phyloP scores from a whole-genome alignment of 2,113 vertebrate genomes.

The Sander lucioperca region DNA sequence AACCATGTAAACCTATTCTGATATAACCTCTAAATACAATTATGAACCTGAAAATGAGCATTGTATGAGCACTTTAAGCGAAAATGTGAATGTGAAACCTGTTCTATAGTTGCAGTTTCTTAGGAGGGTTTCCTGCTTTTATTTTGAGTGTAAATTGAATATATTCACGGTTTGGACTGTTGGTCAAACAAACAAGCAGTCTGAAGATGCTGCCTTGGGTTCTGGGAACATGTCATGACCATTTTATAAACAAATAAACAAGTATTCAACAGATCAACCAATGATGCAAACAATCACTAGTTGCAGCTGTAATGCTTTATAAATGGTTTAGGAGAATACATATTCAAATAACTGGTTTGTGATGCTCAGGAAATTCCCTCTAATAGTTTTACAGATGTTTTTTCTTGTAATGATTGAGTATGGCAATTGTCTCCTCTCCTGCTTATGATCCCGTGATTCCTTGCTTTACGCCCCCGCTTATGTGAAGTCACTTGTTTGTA shows the following conservation, averaged over 20 bases:
- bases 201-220: too few species aligned
- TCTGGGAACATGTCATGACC: neutral
- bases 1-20: too few species aligned
- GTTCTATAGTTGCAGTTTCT: neutral
- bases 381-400: neutral
- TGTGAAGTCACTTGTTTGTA: neutral
- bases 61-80: too few species aligned
- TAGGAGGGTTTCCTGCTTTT: too few species aligned
- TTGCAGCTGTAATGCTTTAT: neutral
- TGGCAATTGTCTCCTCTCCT: neutral
- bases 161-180: neutral
- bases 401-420: neutral
- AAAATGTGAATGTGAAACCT: neutral
- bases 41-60: too few species aligned
- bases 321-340: neutral
- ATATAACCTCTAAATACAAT: too few species aligned
- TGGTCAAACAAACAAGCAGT: too few species aligned
- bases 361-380: neutral
- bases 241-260: neutral
- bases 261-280: too few species aligned
- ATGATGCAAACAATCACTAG: neutral
- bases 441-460: neutral
- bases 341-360: neutral
- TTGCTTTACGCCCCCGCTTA: neutral
- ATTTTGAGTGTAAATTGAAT: too few species aligned